phyloP scores from a whole-genome alignment of 64 coral and sea anemone genomes.

The Trachythela sp. region DNA sequence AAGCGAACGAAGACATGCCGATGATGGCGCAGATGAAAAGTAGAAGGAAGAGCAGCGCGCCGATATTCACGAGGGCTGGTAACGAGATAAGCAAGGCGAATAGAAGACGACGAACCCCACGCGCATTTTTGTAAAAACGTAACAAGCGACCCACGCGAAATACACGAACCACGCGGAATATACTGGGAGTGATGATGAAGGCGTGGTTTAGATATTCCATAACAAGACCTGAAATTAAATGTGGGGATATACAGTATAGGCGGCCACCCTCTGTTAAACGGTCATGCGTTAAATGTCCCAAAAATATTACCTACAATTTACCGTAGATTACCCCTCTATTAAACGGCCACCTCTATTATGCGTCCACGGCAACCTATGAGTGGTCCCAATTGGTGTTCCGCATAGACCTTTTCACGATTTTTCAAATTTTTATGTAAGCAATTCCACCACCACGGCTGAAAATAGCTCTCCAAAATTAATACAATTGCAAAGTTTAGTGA shows the following conservation, averaged over 20 bases:
- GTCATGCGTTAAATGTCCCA: too few species aligned
- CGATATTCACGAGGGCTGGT: conserved; percentile 29
- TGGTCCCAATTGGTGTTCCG: too few species aligned
- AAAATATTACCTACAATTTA: too few species aligned
- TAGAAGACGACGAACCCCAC: conserved; percentile 22
- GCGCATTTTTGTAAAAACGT: conserved; percentile 9
- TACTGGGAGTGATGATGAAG: conserved; percentile 29
- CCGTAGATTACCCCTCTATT: too few species aligned
- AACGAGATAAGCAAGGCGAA: conserved; percentile 36
- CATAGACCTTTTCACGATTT: too few species aligned
- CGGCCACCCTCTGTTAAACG: too few species aligned
- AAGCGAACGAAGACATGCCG: conserved; percentile 38
- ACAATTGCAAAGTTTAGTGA: too few species aligned
- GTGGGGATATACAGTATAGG: not conserved
- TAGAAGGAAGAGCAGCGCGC: conserved; percentile 35
- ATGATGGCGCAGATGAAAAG: conserved; percentile 50
- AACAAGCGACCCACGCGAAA: conserved; percentile 35
- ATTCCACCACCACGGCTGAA: too few species aligned
- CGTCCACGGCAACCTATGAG: too few species aligned
- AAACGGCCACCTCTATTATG: too few species aligned
- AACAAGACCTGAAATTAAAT: not conserved
- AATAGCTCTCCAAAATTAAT: too few species aligned
- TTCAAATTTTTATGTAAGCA: too few species aligned
- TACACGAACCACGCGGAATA: conserved; percentile 27
- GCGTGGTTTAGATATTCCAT: not conserved